phyloP scores from a whole-genome alignment of 2,888 invertebrate genomes.

The Nemoura dubitans region DNA sequence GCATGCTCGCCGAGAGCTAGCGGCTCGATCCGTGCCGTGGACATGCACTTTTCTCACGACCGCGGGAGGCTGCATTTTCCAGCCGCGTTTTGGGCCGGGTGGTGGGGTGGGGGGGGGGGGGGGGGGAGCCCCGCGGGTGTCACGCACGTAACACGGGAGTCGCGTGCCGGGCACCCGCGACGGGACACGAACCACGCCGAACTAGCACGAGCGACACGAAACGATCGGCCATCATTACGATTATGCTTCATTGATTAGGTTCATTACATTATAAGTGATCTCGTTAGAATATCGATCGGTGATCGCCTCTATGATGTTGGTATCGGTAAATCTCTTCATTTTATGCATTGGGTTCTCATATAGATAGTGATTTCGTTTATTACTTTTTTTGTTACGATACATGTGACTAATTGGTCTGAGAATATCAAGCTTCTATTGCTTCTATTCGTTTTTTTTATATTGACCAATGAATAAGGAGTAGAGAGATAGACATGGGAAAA shows the following conservation, averaged over 20 bases:
- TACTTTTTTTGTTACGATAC: background rate
- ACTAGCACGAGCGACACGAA: background rate
- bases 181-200: background rate
- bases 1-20: background rate
- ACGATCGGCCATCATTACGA: background rate
- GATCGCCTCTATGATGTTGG: background rate
- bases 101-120: background rate
- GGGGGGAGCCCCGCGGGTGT: background rate
- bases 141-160: constrained; percentile 40
- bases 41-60: constrained; percentile 38
- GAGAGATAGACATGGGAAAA: constrained; percentile 7
- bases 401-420: background rate
- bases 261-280: background rate
- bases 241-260: background rate
- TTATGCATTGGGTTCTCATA: background rate
- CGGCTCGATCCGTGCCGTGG: background rate
- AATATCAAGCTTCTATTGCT: constrained; percentile 12
- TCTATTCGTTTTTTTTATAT: background rate
- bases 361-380: background rate
- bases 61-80: background rate
- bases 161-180: constrained; percentile 24
- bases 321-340: background rate
- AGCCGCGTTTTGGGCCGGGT: constrained; percentile 14
- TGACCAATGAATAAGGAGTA: background rate
- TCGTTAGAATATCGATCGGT: background rate